Evolutionary conservation across 2,888 invertebrate species (phyloP), one percentile per base, ranked within the genome.

Genomic region (Galeopsomyia nigrocyanea): DNA sequence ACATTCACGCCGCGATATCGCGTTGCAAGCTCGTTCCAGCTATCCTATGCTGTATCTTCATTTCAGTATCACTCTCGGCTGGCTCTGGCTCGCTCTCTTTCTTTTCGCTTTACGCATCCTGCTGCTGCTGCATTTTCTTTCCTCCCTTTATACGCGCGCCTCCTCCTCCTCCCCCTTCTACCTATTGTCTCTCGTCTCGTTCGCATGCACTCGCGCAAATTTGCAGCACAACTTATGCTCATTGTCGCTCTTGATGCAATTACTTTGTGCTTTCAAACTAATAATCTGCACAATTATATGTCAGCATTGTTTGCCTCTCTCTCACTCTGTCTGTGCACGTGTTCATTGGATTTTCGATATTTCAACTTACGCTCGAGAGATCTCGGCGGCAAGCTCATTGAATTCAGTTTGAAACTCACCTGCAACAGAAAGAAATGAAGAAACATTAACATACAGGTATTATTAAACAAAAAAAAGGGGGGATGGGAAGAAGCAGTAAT

Each of bases 201-300:
- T 31, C 31, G 31, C 7, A 31, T 3, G 7, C n/a, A n/a, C n/a
- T n/a, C n/a, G n/a, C 39, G 39, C 10, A 10, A 39, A 51, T 67
- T 67, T 58, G 47, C 39, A n/a, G 10, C 61, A 53, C 64, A 73
- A 68, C 64, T 65, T 67, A 60, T 51, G 53, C n/a, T 39, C 31
- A 67, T 61, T 65, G 71, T 68, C 68, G 14, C 61, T 51, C 53
- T 55, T 71, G 61, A 71, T 64, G 68, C 68, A 64, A 71, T 74
- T 68, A 71, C 71, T 62, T 56, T 51, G 58, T 31, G 19, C 53
- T 13, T 62, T 53, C 57, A 66, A 66, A 65, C 65, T 73, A 71
- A 69, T 69, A 65, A 69, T 46, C 39, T 10, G 39, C 39, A 13
- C 39, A 3, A 39, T 39, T 39, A 39, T 10, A 10, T 10, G 39